A percentile compares a stretch with the other conserved stretches of the same genome.
Conservation (phyloP, 2,113 vertebrate species). For the Hippocampus zosterae region DNA sequence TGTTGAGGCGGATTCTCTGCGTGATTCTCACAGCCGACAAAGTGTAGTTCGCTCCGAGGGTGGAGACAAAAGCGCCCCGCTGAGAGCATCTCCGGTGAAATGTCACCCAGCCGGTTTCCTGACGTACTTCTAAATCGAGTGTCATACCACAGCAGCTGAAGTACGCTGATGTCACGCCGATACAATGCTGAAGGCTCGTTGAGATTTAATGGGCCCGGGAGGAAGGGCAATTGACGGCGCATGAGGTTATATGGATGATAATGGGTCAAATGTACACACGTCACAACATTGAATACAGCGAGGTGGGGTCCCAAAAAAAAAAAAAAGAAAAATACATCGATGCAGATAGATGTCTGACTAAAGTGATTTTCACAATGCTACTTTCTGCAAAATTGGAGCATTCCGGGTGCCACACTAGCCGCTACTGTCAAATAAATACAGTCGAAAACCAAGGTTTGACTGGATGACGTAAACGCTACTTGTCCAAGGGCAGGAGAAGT, state of each 20-base stretch:
- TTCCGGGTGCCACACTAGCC: no score
- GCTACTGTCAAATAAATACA: no score
- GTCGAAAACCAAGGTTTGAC: no score
- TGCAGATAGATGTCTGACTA: no score
- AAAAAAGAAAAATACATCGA: neutral
- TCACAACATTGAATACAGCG: neutral
- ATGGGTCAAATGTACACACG: neutral
- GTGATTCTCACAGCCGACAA: neutral
- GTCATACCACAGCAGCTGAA: neutral
- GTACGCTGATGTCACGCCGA: neutral
- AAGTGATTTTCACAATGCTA: neutral
- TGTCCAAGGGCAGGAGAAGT: no score
- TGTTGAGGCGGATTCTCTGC: neutral
- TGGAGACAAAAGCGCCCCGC: constrained; percentile 2
- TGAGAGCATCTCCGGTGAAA: constrained; percentile 20
- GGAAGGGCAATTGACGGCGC: neutral
- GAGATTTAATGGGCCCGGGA: neutral
- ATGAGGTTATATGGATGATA: neutral
- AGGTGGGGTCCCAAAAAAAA: neutral
- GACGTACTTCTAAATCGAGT: neutral
- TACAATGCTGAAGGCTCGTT: neutral
- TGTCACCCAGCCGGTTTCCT: constrained; percentile 48
- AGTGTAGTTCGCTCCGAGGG: neutral
- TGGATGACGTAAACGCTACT: no score
- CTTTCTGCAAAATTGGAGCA: no score